Conservation (phyloP, 2,113 vertebrate genomes). For the Redunca redunca region DNA sequence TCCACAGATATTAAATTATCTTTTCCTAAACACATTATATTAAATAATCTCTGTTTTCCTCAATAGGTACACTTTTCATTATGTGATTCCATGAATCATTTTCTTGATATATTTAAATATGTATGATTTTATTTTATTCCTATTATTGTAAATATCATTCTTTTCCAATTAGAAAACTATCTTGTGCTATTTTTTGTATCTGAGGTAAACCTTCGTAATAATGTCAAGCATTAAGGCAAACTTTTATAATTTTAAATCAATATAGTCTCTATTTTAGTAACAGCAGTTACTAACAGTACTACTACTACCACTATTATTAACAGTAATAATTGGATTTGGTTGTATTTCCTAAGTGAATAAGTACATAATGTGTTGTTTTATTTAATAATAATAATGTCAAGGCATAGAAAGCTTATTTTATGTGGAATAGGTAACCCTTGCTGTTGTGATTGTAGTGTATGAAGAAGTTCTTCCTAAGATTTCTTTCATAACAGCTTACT, state of each 20-base stretch:
- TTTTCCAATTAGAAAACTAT: neutral
- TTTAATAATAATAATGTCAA: neutral
- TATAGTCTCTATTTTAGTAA: neutral
- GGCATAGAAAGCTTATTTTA: neutral
- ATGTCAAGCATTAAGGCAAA: neutral
- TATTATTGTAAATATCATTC: neutral
- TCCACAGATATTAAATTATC: neutral
- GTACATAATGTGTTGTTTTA: neutral
- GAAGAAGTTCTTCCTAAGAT: neutral
- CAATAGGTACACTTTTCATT: neutral
- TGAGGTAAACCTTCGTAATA: neutral
- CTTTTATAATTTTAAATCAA: neutral
- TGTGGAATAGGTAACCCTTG: neutral
- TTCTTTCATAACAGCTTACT: neutral
- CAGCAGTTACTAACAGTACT: neutral
- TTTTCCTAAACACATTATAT: neutral
- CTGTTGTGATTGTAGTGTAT: neutral
- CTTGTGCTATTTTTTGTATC: neutral
- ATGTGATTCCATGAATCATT: neutral
- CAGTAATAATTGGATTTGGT: neutral
- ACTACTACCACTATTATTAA: neutral
- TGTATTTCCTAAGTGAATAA: neutral
- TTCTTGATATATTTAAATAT: constrained; percentile 17
- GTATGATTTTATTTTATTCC: neutral
- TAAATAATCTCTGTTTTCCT: neutral